Evolutionary conservation across 2,113 vertebrate species (phyloP).

Genomic region (Melanerpes aurifrons): DNA sequence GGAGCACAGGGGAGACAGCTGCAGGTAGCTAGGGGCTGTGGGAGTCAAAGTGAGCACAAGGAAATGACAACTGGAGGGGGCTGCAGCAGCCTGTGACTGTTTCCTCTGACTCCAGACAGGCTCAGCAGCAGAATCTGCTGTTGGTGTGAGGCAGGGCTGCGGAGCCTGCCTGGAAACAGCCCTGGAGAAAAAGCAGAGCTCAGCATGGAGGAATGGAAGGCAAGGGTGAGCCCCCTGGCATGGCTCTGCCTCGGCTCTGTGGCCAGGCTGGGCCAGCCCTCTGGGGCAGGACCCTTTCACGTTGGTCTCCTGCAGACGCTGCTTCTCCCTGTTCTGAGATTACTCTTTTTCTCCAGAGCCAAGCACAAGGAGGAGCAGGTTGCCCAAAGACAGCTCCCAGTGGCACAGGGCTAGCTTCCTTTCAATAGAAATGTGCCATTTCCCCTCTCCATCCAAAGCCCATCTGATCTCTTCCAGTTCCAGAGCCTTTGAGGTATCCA

Average conservation of each 20-base stretch:
- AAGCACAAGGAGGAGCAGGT: background rate
- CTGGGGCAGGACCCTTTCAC: rapidly evolving
- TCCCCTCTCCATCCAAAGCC: background rate
- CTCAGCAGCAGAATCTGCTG: background rate
- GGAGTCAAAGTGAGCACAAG: background rate
- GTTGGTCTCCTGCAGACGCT: background rate
- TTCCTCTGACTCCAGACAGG: background rate
- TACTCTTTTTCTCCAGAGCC: background rate
- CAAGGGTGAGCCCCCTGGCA: background rate
- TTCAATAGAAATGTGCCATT: background rate
- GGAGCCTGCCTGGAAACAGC: background rate
- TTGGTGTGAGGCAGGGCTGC: background rate
- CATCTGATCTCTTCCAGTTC: background rate
- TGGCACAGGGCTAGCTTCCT: no score
- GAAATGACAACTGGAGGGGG: rapidly evolving
- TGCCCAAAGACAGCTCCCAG: background rate
- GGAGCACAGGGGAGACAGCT: background rate
- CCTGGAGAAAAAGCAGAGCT: background rate
- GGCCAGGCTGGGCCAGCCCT: background rate
- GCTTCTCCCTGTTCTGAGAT: background rate
- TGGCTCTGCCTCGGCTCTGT: rapidly evolving
- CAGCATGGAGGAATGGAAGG: background rate
- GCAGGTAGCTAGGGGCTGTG: background rate
- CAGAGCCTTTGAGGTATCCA: background rate
- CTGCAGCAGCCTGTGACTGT: background rate